phyloP scores from a whole-genome alignment of 2,797 vertebrate species.

The Cuculus canorus region DNA sequence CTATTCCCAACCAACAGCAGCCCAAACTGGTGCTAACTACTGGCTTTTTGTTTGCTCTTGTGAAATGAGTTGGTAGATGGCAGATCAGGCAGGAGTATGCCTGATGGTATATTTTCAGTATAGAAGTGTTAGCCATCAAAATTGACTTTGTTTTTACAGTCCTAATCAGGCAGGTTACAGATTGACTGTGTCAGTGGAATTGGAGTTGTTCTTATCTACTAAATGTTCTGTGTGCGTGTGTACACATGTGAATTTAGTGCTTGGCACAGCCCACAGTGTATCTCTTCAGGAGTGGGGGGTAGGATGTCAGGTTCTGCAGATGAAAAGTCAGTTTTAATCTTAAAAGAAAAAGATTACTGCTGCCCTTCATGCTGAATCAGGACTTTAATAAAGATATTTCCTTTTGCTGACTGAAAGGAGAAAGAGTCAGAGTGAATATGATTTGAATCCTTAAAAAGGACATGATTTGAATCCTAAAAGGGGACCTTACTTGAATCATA shows the following conservation, averaged over 20 bases:
- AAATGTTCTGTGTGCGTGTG: background rate
- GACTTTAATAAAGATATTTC: slow-evolving; percentile 45
- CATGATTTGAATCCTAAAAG: slow-evolving; percentile 29
- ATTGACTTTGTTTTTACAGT: background rate
- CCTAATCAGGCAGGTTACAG: background rate
- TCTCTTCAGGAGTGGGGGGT: background rate
- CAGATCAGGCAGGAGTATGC: background rate
- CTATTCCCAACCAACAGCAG: background rate
- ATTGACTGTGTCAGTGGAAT: background rate
- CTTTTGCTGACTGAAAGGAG: slow-evolving; percentile 46
- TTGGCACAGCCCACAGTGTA: rapidly evolving
- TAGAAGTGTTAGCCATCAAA: background rate
- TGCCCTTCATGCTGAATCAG: slow-evolving; percentile 48
- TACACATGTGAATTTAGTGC: background rate
- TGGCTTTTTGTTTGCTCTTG: background rate
- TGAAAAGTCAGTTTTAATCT: slow-evolving; percentile 48
- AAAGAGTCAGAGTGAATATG: background rate
- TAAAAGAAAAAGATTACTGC: slow-evolving; percentile 32
- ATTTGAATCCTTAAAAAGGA: slow-evolving; percentile 49
- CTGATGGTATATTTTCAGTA: background rate
- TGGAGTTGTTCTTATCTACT: background rate
- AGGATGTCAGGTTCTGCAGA: background rate
- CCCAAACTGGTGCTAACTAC: background rate
- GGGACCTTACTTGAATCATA: background rate
- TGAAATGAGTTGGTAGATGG: background rate